Base-by-base conservation (phyloP, 35 echinoderm and acorn worm genomes). In the Lytechinus variegatus region DNA sequence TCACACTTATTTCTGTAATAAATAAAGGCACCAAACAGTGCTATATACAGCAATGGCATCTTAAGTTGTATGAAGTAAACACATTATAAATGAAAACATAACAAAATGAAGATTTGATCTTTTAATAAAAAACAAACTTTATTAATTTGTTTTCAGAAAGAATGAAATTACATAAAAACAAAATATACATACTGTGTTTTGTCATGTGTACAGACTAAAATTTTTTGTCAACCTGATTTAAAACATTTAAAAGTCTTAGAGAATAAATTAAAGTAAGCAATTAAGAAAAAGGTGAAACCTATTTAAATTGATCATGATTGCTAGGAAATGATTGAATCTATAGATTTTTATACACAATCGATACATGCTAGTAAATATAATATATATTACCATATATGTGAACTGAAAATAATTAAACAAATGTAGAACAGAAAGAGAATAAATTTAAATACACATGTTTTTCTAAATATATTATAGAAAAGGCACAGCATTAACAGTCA, bases 11-110 rank as follows among this genome's bases (percentile, higher is more conserved):
- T 79, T 71, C 21, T 54, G 11, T 54, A 52, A 90, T 90, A 90
- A 90, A 90, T 90, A 90, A 90, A 90, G 88, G 88, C 88, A 90
- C 88, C 52, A 90, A 90, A 90, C 19, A 52, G 88, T 90, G 88
- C 88, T 90, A 90, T 90, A 3, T 90, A 90, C 27, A 52, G 88
- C 13, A 5, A 90, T 28, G 27, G 52, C 52, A 90, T 90, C 13
- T 13, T 11, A 44, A 44, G 33, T 44, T 90, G 86, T 28, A 6
- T 44, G 28, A 90, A 14, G 4, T 44, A 90, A 44, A 90, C 86
- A 87, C 33, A 87, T 90, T 14, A 90, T 3, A 89, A 52, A 90
- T 52, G 8, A 52, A 90, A 14, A 44, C 33, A 44, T 44, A 44
- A 44, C 0, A 44, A 3, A 21, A 44, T 90, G 8, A 54, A 44